Evolutionary conservation across 2,113 vertebrate species (phyloP).

Genomic region (Neoarius graeffei): DNA sequence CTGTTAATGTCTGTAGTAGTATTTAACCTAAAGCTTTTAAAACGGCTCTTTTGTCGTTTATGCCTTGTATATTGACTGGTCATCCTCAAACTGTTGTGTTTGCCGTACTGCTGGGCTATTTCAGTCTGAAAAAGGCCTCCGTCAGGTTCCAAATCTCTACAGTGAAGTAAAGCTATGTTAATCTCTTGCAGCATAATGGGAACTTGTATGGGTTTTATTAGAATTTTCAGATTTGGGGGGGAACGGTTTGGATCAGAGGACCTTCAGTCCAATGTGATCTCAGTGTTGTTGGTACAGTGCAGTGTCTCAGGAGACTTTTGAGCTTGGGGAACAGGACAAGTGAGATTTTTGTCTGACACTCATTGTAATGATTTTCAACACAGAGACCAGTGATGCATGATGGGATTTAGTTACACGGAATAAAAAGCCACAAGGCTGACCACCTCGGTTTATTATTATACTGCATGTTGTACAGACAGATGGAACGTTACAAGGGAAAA

Average conservation of each 20-base stretch:
- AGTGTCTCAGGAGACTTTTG: background rate
- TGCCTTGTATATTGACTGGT: background rate
- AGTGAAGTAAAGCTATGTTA: conserved; percentile 30
- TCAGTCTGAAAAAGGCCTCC: background rate
- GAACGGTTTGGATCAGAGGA: background rate
- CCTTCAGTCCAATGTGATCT: background rate
- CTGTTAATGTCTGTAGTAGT: background rate
- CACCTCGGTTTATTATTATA: background rate
- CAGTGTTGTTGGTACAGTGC: conserved; percentile 19
- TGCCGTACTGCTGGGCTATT: background rate
- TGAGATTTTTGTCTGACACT: conserved; percentile 28
- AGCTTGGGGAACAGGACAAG: conserved; percentile 37
- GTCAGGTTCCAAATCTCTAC: conserved; percentile 57
- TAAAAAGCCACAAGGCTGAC: background rate
- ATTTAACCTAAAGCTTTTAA: background rate
- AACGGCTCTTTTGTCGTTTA: background rate
- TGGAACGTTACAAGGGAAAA: background rate
- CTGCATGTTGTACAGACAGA: background rate
- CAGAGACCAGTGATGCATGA: background rate
- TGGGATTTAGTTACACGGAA: background rate
- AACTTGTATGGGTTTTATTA: background rate
- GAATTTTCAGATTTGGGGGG: background rate
- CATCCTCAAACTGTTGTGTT: background rate
- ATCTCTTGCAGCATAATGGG: conserved; percentile 32
- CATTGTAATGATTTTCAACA: background rate